A percentile compares a stretch with the other conserved stretches of the same genome.
These are phyloP conservation scores for Leucoraja ocellata DNA, from an alignment of 2,797 vertebrate genomes.

Conservation along the genomic window DNA sequence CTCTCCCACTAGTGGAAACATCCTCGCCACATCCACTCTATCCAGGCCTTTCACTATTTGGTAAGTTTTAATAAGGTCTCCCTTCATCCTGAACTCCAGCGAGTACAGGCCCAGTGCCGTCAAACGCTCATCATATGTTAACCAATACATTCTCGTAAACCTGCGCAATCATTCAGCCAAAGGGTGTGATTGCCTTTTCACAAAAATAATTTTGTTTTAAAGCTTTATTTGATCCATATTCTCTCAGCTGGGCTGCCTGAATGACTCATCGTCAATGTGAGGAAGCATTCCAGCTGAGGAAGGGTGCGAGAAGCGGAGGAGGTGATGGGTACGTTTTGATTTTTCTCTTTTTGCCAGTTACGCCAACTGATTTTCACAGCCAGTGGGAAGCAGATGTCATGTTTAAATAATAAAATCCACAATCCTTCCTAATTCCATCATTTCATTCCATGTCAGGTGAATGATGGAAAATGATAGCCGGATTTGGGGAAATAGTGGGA, in stretches of 20 bases:
- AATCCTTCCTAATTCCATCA: not conserved
- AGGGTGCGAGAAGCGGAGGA: conserved; percentile 3
- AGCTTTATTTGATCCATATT: not conserved
- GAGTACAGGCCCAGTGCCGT: too few relatives aligned
- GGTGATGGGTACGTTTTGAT: not conserved
- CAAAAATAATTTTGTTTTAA: conserved; percentile 18
- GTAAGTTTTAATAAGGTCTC: too few relatives aligned
- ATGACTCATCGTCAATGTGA: not conserved
- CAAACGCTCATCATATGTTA: too few relatives aligned
- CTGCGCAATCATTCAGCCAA: not conserved
- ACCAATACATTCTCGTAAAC: too few relatives aligned
- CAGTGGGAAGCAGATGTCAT: not conserved
- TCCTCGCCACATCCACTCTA: too few relatives aligned
- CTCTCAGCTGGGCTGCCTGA: not conserved
- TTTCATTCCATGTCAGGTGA: not conserved
- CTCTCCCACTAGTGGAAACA: too few relatives aligned
- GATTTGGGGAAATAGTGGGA: not conserved
- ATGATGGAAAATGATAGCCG: too few relatives aligned
- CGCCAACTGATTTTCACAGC: conserved; percentile 17
- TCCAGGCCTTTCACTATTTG: too few relatives aligned
- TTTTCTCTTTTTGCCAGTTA: not conserved
- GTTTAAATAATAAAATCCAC: not conserved
- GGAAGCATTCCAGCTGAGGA: not conserved
- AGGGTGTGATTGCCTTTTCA: not conserved
- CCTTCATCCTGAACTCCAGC: too few relatives aligned